phyloP scores from a whole-genome alignment of 2,797 vertebrate genomes.

The Sebastes variabilis region DNA sequence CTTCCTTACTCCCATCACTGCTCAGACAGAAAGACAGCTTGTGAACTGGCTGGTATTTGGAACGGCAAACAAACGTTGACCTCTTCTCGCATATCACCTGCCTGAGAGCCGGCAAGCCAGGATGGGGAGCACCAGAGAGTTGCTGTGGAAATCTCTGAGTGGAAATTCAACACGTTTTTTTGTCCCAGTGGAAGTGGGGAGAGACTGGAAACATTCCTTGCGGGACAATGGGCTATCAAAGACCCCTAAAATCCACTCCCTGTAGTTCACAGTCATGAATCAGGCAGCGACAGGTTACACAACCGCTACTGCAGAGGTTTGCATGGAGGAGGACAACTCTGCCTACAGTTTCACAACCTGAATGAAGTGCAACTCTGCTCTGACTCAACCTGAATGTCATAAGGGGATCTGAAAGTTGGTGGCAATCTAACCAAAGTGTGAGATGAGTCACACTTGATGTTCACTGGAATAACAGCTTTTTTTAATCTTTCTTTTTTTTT shows the following conservation, averaged over 20 bases:
- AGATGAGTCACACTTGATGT: constrained; percentile 5
- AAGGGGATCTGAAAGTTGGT: background rate
- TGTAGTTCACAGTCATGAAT: constrained; percentile 50
- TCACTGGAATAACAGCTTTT: background rate
- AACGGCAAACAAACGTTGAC: constrained; percentile 12
- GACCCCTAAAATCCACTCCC: constrained; percentile 65
- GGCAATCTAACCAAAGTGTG: background rate
- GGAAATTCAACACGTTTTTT: constrained; percentile 61
- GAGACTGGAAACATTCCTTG: constrained; percentile 74
- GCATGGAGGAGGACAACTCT: background rate
- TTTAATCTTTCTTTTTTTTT: no score
- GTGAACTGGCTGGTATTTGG: constrained; percentile 1
- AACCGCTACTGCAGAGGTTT: constrained; percentile 36
- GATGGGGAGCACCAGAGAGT: constrained; percentile 14
- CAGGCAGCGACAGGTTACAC: constrained; percentile 55
- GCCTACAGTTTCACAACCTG: constrained; percentile 41
- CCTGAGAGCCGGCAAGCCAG: background rate
- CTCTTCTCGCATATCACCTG: constrained; percentile 1
- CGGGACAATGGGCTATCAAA: constrained; percentile 76
- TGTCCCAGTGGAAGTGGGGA: constrained; percentile 56
- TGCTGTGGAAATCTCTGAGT: constrained; percentile 47
- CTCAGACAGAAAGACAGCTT: constrained; percentile 25
- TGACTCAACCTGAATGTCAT: constrained; percentile 9
- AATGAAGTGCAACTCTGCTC: constrained; percentile 1
- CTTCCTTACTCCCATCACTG: background rate